These are phyloP conservation scores for Psix sp. DNA, from an alignment of 1,140 invertebrate genomes.

Conservation along the genomic window DNA sequence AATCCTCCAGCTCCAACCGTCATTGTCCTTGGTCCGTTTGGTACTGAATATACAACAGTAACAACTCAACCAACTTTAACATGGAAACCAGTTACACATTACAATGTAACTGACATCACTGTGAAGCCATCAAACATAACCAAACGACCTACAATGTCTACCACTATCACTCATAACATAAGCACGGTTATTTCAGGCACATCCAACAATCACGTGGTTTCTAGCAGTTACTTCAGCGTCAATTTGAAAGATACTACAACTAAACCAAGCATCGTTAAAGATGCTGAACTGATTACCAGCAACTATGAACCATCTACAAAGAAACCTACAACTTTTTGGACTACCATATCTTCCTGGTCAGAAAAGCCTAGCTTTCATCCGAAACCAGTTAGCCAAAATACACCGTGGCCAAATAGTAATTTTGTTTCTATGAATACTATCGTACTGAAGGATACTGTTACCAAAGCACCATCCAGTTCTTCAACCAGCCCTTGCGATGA, in stretches of 20 bases:
- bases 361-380: constrained; percentile 68
- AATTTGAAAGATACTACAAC: constrained; percentile 69
- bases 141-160: constrained; percentile 66
- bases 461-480: constrained; percentile 49
- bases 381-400: constrained; percentile 60
- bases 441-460: constrained; percentile 54
- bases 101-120: constrained; percentile 63
- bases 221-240: constrained; percentile 73
- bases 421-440: constrained; percentile 52
- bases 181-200: constrained; percentile 71
- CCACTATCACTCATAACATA: constrained; percentile 74
- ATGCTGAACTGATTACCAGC: constrained; percentile 14
- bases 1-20: constrained; percentile 83
- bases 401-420: constrained; percentile 32
- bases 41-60: constrained; percentile 74
- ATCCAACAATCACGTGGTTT: constrained; percentile 70
- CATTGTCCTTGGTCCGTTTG: constrained; percentile 81
- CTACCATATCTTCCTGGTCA: constrained; percentile 68
- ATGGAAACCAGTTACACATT: constrained; percentile 46
- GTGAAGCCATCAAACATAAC: constrained; percentile 58
- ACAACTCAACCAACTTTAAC: constrained; percentile 68
- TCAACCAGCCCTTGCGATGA: constrained; percentile 62
- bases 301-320: constrained; percentile 51
- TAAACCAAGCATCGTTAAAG: constrained; percentile 47
- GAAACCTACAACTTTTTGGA: constrained; percentile 66